These are phyloP conservation scores for Idris sp. DNA, from an alignment of 1,140 invertebrate species.

Conservation along the genomic window DNA sequence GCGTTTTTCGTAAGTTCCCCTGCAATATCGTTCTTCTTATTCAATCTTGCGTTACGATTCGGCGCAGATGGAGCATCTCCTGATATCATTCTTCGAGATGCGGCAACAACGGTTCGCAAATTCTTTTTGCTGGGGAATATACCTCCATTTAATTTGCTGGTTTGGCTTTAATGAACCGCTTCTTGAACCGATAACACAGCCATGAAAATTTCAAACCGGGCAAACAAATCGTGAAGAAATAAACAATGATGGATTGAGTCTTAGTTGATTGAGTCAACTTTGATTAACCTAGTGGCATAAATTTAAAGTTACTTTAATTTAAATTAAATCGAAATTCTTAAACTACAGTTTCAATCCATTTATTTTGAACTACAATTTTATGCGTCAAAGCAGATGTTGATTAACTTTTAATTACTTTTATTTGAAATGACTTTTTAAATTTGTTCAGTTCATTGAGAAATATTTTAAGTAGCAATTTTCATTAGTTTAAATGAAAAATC, in stretches of 20 bases:
- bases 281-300: constrained; percentile 57
- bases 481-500: too few relatives aligned
- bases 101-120: constrained; percentile 49
- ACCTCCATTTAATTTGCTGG: constrained; percentile 44
- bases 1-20: constrained; percentile 56
- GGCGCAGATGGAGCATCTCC: constrained; percentile 47
- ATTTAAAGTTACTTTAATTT: constrained; percentile 32
- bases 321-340: constrained; percentile 1
- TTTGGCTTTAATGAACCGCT: constrained; percentile 44
- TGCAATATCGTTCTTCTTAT: constrained; percentile 54
- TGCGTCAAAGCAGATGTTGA: constrained; percentile 6
- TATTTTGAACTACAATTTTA: constrained; percentile 3
- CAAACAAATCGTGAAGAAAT: constrained; percentile 54
- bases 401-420: constrained; percentile 1
- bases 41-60: constrained; percentile 61
- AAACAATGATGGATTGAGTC: constrained; percentile 33
- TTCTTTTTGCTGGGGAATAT: constrained; percentile 45
- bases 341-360: not conserved
- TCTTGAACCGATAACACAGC: constrained; percentile 39
- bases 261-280: constrained; percentile 34
- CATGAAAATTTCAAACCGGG: constrained; percentile 45
- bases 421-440: constrained; percentile 10
- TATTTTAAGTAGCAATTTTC: too few relatives aligned
- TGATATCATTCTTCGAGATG: constrained; percentile 34
- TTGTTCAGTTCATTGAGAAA: too few relatives aligned